Evolutionary conservation across 2,113 vertebrate genomes (phyloP).

Genomic region (Lampris megalopsis): DNA sequence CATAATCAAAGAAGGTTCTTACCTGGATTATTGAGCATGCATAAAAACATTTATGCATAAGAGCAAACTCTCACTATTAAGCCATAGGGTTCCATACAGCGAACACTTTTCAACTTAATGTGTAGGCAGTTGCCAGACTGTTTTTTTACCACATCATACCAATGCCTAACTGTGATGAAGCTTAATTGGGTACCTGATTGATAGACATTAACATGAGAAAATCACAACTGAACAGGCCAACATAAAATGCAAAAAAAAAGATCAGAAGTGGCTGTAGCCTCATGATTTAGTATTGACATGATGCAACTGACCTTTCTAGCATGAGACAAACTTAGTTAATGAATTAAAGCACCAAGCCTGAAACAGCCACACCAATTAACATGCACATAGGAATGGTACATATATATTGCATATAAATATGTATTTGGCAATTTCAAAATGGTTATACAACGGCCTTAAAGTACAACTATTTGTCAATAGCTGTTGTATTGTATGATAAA

Average conservation of each 20-base stretch:
- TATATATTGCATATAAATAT: conserved; percentile 6
- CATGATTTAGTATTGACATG: not conserved
- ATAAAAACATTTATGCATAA: not conserved
- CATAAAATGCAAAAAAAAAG: not conserved
- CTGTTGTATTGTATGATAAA: not conserved
- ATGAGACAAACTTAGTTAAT: too few species aligned
- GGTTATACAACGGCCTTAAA: conserved; percentile 32
- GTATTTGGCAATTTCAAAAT: conserved; percentile 41
- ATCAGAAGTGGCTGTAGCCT: not conserved
- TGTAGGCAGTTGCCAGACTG: not conserved
- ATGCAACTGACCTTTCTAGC: not conserved
- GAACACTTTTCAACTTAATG: not conserved
- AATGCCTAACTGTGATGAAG: too few species aligned
- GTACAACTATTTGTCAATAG: conserved; percentile 36
- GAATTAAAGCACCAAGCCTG: too few species aligned
- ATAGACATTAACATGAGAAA: too few species aligned
- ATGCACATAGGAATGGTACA: not conserved
- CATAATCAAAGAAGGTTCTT: not conserved
- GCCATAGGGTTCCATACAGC: not conserved
- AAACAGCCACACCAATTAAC: too few species aligned
- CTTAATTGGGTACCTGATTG: too few species aligned
- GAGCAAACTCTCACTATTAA: not conserved
- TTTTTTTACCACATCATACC: too few species aligned
- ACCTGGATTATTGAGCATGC: not conserved
- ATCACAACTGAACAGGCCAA: not conserved